Evolutionary conservation across 2,888 invertebrate species (phyloP), one percentile per base, ranked within the genome.

Genomic region (Rosalia funebris): DNA sequence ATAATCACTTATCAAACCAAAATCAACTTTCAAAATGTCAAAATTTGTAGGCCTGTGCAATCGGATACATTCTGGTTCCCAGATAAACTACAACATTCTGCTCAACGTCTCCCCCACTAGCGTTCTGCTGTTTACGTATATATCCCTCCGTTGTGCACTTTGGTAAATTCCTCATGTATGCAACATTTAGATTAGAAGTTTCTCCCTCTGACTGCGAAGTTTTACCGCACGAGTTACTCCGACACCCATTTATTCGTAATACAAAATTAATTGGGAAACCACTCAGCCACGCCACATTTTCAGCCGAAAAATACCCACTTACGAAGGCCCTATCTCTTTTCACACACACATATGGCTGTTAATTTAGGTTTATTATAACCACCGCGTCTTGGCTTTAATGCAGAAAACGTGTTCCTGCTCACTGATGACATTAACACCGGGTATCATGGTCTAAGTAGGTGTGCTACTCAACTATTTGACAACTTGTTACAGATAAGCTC

Each of bases 321-420:
- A 25, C 17, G 20, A 44, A 44, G 15, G 11, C 19, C 15, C 5
- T 50, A 50, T 39, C 50, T 39, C 15, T 20, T 12, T 25, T 12
- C 50, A 3, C 7, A 3, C 25, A 25, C 25, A 45, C 20, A n/a
- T 20, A 20, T 45, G 10, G 3, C 25, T 19, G 45, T 45, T 50
- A 50, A 48, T 37, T 57, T 50, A 50, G 14, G 16, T 50, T 36
- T 25, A 50, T 57, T 45, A 50, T 50, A 50, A 57, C 57, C 57
- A 39, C 44, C 41, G 16, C 34, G 36, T 37, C 42, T 50, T 37
- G 36, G 31, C 10, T 34, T 34, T 57, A 57, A 57, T 57, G 57
- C 57, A 50, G 57, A 57, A 50, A 44, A 57, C 57, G 45, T 57
- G 57, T 57, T 50, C 50, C 10, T 37, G 48, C 44, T 36, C 25